These are phyloP conservation scores for Eucera pruinosa DNA, from an alignment of 2,888 invertebrate genomes.

Conservation along the genomic window DNA sequence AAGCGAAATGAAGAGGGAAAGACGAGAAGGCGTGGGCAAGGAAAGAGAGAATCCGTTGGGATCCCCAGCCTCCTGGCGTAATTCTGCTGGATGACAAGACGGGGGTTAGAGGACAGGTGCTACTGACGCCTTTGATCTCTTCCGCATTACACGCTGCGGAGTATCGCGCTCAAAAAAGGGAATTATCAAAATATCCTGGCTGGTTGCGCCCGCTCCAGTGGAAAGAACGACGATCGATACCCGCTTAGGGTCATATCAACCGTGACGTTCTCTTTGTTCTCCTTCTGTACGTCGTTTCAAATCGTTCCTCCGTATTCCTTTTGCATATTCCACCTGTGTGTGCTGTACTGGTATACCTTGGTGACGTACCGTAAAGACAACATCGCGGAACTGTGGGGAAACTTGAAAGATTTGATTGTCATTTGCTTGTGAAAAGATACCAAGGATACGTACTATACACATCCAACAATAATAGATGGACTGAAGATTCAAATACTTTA, in stretches of 20 bases:
- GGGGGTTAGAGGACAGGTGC: conserved; percentile 84
- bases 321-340: conserved; percentile 44
- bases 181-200: conserved; percentile 80
- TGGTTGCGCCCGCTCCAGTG: conserved; percentile 58
- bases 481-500: too few species aligned
- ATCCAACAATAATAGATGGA: too few species aligned
- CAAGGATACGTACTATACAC: too few species aligned
- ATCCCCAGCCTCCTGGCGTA: conserved; percentile 78
- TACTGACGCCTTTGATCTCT: conserved; percentile 85
- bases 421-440: not conserved
- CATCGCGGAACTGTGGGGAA: not conserved
- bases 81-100: conserved; percentile 82
- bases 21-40: conserved; percentile 26
- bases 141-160: conserved; percentile 80
- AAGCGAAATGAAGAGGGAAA: not conserved
- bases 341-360: not conserved
- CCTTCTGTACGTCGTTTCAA: conserved; percentile 33
- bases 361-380: not conserved
- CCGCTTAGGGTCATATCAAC: conserved; percentile 58
- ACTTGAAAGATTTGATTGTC: not conserved
- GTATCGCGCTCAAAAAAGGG: conserved; percentile 78
- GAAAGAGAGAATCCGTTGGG: conserved; percentile 60
- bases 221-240: conserved; percentile 59
- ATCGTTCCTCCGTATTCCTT: conserved; percentile 35
- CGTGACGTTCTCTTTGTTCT: conserved; percentile 50